Evolutionary conservation across 2,113 vertebrate genomes (phyloP).

Genomic region (Penelope pileata): DNA sequence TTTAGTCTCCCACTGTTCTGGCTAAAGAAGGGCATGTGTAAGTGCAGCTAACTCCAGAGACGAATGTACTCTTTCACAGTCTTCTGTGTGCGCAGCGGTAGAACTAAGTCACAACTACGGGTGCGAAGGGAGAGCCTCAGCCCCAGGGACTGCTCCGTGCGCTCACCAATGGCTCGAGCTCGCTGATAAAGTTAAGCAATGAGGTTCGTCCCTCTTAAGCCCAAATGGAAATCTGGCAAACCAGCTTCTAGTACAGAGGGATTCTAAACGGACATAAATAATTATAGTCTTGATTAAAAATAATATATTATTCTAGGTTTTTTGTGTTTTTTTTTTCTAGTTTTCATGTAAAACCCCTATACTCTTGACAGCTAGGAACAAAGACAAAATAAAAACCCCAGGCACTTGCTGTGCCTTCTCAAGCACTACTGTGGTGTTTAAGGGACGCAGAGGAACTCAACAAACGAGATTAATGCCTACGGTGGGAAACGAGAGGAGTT

Average conservation of each 20-base stretch:
- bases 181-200: constrained; percentile 7
- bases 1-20: neutral
- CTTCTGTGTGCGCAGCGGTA: neutral
- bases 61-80: constrained; percentile 9
- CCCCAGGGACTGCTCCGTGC: neutral
- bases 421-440: constrained; percentile 48
- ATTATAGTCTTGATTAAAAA: constrained; percentile 73
- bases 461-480: neutral
- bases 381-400: constrained; percentile 57
- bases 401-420: constrained; percentile 69
- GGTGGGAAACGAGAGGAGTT: neutral
- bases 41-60: constrained; percentile 44
- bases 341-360: constrained; percentile 70
- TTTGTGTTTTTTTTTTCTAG: constrained; percentile 34
- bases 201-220: constrained; percentile 17
- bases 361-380: constrained; percentile 69
- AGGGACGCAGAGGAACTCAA: constrained; percentile 48
- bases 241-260: constrained; percentile 15
- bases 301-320: constrained; percentile 75
- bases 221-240: constrained; percentile 10
- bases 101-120: constrained; percentile 12
- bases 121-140: neutral
- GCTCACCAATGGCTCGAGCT: neutral
- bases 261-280: constrained; percentile 70
- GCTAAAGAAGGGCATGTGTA: neutral